A percentile compares a stretch with the other conserved stretches of the same genome.
Conservation (phyloP, 2,797 vertebrate species). For the Hozukius guyotensis region DNA sequence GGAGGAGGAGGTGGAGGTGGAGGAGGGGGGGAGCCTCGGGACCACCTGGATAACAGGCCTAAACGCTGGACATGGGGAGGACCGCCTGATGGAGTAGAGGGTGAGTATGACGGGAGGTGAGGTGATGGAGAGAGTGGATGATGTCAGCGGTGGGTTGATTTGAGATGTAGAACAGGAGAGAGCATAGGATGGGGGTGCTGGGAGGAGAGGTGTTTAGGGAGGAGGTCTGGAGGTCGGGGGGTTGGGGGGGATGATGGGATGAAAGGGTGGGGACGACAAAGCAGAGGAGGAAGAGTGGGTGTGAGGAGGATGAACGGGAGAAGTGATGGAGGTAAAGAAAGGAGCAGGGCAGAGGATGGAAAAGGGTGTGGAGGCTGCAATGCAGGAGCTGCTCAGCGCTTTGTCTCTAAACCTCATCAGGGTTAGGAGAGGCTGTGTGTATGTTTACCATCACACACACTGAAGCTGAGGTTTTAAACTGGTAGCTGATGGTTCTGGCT, state of each 20-base stretch:
- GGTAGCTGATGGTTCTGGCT: background rate
- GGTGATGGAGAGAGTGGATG: conserved; percentile 13
- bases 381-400: conserved; percentile 74
- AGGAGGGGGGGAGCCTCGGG: conserved; percentile 46
- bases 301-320: background rate
- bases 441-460: background rate
- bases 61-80: conserved; percentile 95
- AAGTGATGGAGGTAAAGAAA: conserved; percentile 8
- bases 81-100: conserved; percentile 80
- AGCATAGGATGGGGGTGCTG: conserved; percentile 17
- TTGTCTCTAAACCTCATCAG: conserved; percentile 47
- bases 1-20: conserved; percentile 34
- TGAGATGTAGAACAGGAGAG: background rate
- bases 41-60: conserved; percentile 88
- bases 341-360: conserved; percentile 40
- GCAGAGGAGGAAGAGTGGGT: conserved; percentile 10
- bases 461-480: background rate
- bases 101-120: conserved; percentile 72
- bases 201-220: conserved; percentile 8
- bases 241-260: conserved; percentile 46
- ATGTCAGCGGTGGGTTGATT: conserved; percentile 28
- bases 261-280: conserved; percentile 46
- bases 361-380: conserved; percentile 85
- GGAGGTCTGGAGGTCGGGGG: conserved; percentile 48
- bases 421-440: conserved; percentile 1